Evolutionary conservation across 2,113 vertebrate species (phyloP), one percentile per base, ranked within the genome.

Genomic region (Tenebrosternarchus preto): DNA sequence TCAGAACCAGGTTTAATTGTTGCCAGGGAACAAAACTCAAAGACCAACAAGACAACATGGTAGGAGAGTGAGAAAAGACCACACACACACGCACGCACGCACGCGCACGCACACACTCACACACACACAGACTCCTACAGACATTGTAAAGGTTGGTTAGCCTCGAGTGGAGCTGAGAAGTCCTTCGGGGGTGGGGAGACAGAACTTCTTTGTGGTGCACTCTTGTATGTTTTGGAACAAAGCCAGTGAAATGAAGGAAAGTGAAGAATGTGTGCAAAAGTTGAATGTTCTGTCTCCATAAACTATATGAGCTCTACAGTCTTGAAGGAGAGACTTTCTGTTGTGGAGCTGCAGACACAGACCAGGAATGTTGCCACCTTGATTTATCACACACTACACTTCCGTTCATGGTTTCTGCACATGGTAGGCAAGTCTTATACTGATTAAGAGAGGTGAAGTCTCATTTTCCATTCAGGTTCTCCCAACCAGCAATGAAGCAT

Each of bases 21-120:
- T 82, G 64, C 77, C 71, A 25, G 80, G 69, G 76, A 75, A 85
- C 31, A 79, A 85, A 84, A 72, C 64, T 25, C 31, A 63, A 70
- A 66, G 70, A 73, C 71, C 24, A 63, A 39, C 12, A 70, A 78
- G 73, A 72, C 82, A 77, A 82, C 78, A 85, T 79, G 57, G 73
- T 64, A 75, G 59, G 63, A 76, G 27, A 84, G 55, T 84, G 73
- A 86, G 12, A 71, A 56, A 2, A 80, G 74, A 67, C 57, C 31
- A 73, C 80, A 84, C 76, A 83, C 68, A 70, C 80, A 60, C 70
- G 25, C 36, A 29, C 22, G 39, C 70, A 59, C 69, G 31, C 77
- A 33, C 50, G 66, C 5, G 8, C 9, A 9, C 39, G 8, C 39
- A 46, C 8, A 46, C 78, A 50, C 59, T 69, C 43, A 53, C 24